Evolutionary conservation across 2,113 vertebrate genomes (phyloP).

Genomic region (Burhinus bistriatus): DNA sequence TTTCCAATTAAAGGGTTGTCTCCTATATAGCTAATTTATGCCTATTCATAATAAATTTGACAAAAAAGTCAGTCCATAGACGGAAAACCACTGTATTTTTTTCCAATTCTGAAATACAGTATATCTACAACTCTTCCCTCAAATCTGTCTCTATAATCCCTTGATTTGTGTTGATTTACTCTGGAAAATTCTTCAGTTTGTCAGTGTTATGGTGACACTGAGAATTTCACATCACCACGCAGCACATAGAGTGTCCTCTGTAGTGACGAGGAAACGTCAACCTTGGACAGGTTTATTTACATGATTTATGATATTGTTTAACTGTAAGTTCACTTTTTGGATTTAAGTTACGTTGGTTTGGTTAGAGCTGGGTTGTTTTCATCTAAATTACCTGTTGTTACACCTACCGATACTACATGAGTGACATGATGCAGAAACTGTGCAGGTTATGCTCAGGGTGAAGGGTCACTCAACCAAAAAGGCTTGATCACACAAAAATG

Average conservation of each 20-base stretch:
- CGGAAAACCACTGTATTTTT: background rate
- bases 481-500: rapidly evolving
- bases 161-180: background rate
- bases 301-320: background rate
- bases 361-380: background rate
- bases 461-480: background rate
- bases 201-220: background rate
- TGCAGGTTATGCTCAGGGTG: background rate
- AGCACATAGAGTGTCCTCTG: rapidly evolving
- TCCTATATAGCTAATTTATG: background rate
- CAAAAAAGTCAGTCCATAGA: background rate
- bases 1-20: background rate
- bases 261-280: background rate
- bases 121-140: background rate
- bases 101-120: background rate
- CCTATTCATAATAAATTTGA: background rate
- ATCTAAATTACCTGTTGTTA: background rate
- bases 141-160: background rate
- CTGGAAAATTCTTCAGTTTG: background rate
- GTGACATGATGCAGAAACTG: background rate
- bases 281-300: background rate
- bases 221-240: background rate
- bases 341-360: background rate
- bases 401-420: background rate
- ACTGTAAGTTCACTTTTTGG: background rate